A percentile compares a stretch with the other conserved stretches of the same genome.
These are phyloP conservation scores for Apodemus sylvaticus DNA, from an alignment of 2,113 vertebrate species.

Conservation along the genomic window DNA sequence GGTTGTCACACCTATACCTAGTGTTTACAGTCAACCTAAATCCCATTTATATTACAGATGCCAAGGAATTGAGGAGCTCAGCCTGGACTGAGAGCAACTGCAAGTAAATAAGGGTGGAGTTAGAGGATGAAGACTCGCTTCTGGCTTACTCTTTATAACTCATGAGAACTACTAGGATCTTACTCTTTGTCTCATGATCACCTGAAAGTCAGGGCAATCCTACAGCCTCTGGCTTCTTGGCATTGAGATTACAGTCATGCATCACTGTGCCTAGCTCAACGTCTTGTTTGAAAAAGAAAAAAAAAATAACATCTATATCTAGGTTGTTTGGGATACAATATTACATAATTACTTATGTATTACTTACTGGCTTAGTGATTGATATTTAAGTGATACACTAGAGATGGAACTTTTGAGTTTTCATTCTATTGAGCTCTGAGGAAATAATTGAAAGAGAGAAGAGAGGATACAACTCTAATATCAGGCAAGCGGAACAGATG, in stretches of 20 bases:
- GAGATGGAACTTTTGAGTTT: neutral
- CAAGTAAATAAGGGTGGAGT: neutral
- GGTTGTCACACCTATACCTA: neutral
- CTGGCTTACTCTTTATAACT: neutral
- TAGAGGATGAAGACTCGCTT: neutral
- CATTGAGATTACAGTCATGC: neutral
- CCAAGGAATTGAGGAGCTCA: neutral
- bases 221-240: neutral
- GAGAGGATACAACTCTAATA: neutral
- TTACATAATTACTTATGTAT: neutral
- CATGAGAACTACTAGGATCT: neutral
- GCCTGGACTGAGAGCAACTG: neutral
- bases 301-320: neutral
- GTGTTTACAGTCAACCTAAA: constrained; percentile 8
- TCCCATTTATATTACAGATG: constrained; percentile 1
- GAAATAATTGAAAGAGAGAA: neutral
- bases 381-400: neutral
- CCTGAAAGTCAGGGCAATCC: neutral
- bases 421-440: neutral
- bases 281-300: neutral
- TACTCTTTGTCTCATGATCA: neutral
- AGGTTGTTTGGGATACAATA: neutral
- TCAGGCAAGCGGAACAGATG: neutral
- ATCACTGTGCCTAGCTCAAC: neutral
- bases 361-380: neutral